Evolutionary conservation across 2,888 invertebrate species (phyloP), one percentile per base, ranked within the genome.

Genomic region (Cantharis flavilabris): DNA sequence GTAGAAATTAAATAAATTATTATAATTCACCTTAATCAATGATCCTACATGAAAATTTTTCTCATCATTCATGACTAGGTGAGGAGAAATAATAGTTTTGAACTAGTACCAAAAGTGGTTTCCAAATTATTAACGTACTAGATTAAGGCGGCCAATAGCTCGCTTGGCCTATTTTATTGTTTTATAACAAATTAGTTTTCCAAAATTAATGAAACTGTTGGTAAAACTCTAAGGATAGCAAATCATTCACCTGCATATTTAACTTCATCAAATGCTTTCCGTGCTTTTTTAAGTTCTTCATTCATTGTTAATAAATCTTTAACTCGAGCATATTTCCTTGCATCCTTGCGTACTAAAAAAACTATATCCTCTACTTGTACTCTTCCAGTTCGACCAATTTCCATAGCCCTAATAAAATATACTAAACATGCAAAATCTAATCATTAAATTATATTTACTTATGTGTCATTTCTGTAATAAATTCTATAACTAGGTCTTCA

Each of bases 181-280:
- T 23, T 23, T 23, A 23, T 0, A 23, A 26, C 5, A 26, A 26
- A 26, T 26, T 16, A 16, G 16, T 16, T 16, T 16, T 16, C 1
- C 1, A 26, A 26, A 26, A 26, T 26, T 26, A 26, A n/a, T n/a
- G n/a, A n/a, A n/a, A n/a, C n/a, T n/a, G n/a, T n/a, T n/a, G n/a
- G n/a, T n/a, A n/a, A n/a, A n/a, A n/a, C n/a, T n/a, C 20, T 3
- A 5, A 49, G n/a, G 1, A 49, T n/a, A 1, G n/a, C n/a, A 49
- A 33, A 49, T 49, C 49, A 49, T 49, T 92, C 91, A 93, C 95
- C 96, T 91, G 96, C 97, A 91, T 97, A 97, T 93, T 97, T 97
- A 80, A 97, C 96, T 92, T 98, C 99, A 90, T 99, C 99, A 90
- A 99, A 99, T 79, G 99, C 99, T 90, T 99, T 99, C 83, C 99